Percentiles rank a stretch among this genome's conserved stretches.
phyloP scores from a whole-genome alignment of 2,113 vertebrate genomes.

The Rhabdornis inornatus region DNA sequence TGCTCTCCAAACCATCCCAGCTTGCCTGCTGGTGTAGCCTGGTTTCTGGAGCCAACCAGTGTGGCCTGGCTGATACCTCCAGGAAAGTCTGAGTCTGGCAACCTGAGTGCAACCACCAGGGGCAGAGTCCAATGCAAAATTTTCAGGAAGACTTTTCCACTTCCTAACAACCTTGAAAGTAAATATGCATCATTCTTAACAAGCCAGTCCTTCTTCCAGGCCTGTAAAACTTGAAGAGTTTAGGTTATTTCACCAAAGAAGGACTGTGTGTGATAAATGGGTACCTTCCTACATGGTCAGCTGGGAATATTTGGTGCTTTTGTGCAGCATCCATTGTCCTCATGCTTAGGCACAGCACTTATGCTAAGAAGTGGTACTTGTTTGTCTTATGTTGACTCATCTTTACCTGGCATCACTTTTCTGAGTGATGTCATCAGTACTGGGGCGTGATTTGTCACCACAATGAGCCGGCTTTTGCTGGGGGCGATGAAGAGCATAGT shows the following conservation, averaged over 20 bases:
- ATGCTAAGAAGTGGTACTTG: background rate
- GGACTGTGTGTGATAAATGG: rapidly evolving
- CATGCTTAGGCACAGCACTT: background rate
- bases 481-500: background rate
- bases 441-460: background rate
- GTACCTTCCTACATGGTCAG: background rate
- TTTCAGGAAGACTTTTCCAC: background rate
- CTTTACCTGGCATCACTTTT: background rate
- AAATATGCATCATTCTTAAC: rapidly evolving
- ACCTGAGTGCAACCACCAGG: background rate
- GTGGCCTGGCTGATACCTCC: background rate
- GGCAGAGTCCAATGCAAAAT: background rate
- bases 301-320: background rate
- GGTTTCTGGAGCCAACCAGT: background rate
- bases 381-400: background rate
- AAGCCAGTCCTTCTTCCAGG: rapidly evolving
- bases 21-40: background rate
- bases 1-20: background rate
- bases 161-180: background rate
- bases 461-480: background rate
- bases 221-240: background rate
- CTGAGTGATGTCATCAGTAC: background rate
- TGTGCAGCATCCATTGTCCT: background rate
- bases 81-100: background rate
- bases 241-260: background rate